Evolutionary conservation across 2,888 invertebrate species (phyloP).

Genomic region (Orthosia incerta): DNA sequence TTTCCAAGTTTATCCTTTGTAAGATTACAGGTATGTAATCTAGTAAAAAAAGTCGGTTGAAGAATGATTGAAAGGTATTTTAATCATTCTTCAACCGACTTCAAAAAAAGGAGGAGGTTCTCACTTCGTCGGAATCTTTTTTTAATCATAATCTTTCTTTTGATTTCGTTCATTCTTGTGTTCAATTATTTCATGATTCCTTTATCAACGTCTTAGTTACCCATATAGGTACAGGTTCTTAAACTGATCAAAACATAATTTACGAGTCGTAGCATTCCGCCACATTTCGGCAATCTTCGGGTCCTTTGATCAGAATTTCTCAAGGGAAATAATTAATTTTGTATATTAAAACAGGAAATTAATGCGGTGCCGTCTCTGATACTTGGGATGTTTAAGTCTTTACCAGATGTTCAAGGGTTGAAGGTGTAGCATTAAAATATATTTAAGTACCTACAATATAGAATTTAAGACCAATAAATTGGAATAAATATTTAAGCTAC

Average conservation of each 20-base stretch:
- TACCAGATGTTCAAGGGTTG: constrained; percentile 19
- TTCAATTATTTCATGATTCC: neutral
- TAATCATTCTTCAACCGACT: no score
- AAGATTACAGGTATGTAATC: no score
- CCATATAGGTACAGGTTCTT: neutral
- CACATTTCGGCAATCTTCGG: constrained; percentile 39
- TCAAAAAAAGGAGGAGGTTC: no score
- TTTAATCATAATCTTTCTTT: neutral
- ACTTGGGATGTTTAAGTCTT: constrained; percentile 33
- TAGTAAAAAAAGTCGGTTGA: no score
- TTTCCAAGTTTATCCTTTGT: neutral
- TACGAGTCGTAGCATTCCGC: constrained; percentile 21
- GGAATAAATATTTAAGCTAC: neutral
- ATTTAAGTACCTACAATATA: neutral
- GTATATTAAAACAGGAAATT: constrained; percentile 60
- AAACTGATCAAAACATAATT: constrained; percentile 28
- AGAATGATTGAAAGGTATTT: no score
- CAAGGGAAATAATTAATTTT: constrained; percentile 62
- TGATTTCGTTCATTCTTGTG: neutral
- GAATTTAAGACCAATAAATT: neutral
- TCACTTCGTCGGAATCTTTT: no score
- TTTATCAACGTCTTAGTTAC: neutral
- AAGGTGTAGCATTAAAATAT: neutral
- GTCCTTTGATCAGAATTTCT: constrained; percentile 56
- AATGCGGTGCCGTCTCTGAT: constrained; percentile 51